Percentiles rank a stretch among this genome's conserved stretches.
Evolutionary conservation across 1,140 invertebrate species (phyloP).

Genomic region (Drosophila aff.): DNA sequence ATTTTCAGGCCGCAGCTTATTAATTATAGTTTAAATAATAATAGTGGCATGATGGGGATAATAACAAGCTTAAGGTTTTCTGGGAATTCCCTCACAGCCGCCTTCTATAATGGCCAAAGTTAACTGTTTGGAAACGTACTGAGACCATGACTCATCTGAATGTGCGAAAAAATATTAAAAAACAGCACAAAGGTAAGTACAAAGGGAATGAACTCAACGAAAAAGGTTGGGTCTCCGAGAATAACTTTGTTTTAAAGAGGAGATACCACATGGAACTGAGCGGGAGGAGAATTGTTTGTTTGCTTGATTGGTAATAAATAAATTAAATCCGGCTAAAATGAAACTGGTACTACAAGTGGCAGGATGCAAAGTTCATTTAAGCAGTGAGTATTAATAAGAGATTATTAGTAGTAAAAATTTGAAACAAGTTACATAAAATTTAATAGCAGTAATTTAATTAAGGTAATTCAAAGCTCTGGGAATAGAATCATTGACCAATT

Average conservation of each 20-base stretch:
- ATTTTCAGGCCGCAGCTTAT: background rate
- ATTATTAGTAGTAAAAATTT: background rate
- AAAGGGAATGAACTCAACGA: conserved; percentile 9
- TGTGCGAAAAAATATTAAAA: conserved; percentile 24
- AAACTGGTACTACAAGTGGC: conserved; percentile 12
- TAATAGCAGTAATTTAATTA: background rate
- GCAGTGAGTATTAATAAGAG: too few relatives aligned
- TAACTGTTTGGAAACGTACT: conserved; percentile 25
- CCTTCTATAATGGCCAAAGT: conserved; percentile 15
- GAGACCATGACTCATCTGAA: conserved; percentile 22
- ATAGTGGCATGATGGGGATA: background rate
- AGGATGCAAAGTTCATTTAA: conserved; percentile 8
- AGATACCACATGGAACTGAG: background rate
- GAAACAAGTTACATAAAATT: background rate
- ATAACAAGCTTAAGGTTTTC: conserved; percentile 13
- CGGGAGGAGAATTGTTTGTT: background rate
- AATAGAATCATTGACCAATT: conserved; percentile 4
- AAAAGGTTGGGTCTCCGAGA: background rate
- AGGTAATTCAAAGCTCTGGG: background rate
- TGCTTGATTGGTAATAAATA: background rate
- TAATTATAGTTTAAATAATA: conserved; percentile 1
- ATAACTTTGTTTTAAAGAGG: background rate
- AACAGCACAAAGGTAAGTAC: conserved; percentile 9
- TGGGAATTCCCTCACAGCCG: conserved; percentile 14
- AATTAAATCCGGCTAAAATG: background rate